These are phyloP conservation scores for Trisateles emortualis DNA, from an alignment of 2,888 invertebrate species.

Conservation along the genomic window DNA sequence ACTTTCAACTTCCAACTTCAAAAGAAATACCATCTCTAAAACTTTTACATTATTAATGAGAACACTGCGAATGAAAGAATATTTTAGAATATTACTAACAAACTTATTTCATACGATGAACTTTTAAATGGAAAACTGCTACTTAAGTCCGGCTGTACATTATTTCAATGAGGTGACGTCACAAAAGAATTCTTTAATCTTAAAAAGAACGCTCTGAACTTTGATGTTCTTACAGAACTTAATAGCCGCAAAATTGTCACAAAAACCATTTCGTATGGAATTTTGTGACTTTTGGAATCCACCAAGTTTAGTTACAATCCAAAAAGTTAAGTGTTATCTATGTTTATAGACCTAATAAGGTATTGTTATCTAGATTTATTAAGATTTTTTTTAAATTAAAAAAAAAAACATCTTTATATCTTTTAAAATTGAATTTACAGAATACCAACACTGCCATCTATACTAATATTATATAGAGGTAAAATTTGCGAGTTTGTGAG, in stretches of 20 bases:
- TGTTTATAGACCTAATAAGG: no score
- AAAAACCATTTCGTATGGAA: neutral
- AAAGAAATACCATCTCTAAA: conserved; percentile 26
- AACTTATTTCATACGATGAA: conserved; percentile 38
- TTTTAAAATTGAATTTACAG: no score
- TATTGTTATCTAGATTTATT: no score
- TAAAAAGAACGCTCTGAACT: conserved; percentile 4
- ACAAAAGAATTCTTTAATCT: conserved; percentile 20
- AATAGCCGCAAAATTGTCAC: neutral
- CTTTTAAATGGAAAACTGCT: conserved; percentile 37
- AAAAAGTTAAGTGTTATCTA: no score
- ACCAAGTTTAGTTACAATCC: no score
- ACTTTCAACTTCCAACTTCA: conserved; percentile 23
- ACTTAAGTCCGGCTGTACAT: conserved; percentile 23
- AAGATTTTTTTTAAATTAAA: no score
- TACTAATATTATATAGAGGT: no score
- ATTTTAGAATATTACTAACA: conserved; percentile 32
- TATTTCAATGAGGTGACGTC: conserved; percentile 21
- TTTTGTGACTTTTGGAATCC: neutral
- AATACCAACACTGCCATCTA: no score
- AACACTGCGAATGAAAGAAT: conserved; percentile 29
- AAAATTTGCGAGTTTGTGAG: no score
- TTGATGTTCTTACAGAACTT: conserved; percentile 1
- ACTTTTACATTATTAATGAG: conserved; percentile 48
- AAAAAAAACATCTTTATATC: no score